Evolutionary conservation across 2,797 vertebrate species (phyloP), one percentile per base, ranked within the genome.

Genomic region (Mus minutoides): DNA sequence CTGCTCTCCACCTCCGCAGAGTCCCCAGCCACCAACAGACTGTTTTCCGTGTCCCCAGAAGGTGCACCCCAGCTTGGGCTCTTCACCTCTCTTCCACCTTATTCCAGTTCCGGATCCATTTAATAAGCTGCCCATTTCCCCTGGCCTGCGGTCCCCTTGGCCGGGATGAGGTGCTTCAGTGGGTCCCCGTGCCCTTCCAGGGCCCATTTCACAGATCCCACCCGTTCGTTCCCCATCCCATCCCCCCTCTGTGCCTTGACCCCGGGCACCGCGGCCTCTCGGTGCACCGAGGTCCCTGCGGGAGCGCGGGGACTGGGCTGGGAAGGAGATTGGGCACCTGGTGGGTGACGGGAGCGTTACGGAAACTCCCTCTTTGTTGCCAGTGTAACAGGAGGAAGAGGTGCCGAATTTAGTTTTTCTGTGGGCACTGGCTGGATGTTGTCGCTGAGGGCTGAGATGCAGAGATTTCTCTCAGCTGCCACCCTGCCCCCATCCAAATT

Each of bases 311-410:
- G n/a, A 62, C 87, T 3, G 49, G 88, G 37, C 93, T 52, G 95
- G 86, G 76, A 94, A 91, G 92, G 94, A 97, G 97, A 95, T 95
- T 90, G 96, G 97, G 97, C 92, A 96, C 94, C 97, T 94, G 95
- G 92, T 77, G 96, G 97, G 97, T 95, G 97, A 96, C 96, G 95
- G 97, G 97, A 95, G 94, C 96, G 40, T 54, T 88, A 69, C 79
- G 95, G 96, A 97, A 97, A 98, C 97, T 98, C 97, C 97, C 96
- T 97, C 97, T 98, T 97, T 98, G 97, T 97, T 97, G 97, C 97
- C 89, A 94, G 91, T 97, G 97, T 97, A 96, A 97, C 97, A 88
- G 97, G 95, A 97, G 97, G 96, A 96, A 98, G 97, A 97, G 97
- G 97, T 96, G 95, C 97, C 95, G 92, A 97, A 97, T 98, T 98